Conservation (phyloP, 2,113 vertebrate genomes). For the Oreochromis spilurus region DNA sequence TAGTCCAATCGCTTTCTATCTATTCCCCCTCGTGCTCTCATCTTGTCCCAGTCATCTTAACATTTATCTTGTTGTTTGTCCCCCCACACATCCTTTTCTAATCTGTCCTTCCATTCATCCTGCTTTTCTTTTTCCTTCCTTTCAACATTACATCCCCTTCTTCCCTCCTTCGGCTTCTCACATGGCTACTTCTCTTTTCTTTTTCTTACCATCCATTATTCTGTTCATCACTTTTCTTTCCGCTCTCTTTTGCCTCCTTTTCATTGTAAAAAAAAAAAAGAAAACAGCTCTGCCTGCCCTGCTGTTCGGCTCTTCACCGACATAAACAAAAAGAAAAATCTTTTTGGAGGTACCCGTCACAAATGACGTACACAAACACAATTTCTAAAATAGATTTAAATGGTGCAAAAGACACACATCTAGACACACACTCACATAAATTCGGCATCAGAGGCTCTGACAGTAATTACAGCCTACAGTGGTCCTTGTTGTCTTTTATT, state of each 20-base stretch:
- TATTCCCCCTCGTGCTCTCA: background rate
- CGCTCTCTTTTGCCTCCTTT: background rate
- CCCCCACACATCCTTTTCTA: background rate
- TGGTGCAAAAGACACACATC: background rate
- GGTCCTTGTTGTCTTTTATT: constrained; percentile 28
- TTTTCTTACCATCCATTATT: background rate
- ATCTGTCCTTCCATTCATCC: background rate
- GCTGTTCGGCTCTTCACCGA: background rate
- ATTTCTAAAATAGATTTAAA: background rate
- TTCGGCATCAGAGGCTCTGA: background rate
- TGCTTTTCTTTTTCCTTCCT: background rate
- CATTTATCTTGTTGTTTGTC: background rate
- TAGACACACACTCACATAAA: background rate
- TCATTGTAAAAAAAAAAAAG: background rate
- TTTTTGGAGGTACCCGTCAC: background rate
- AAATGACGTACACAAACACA: background rate
- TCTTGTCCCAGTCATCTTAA: background rate
- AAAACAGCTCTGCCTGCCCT: background rate
- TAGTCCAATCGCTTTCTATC: background rate
- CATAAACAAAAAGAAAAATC: background rate
- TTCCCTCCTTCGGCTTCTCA: background rate
- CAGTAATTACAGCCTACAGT: constrained; percentile 45
- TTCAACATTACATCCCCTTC: background rate
- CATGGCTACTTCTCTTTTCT: background rate
- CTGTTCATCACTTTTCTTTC: background rate